Evolutionary conservation across 1,140 invertebrate genomes (phyloP).

Genomic region (Paraescarpia echinospica): DNA sequence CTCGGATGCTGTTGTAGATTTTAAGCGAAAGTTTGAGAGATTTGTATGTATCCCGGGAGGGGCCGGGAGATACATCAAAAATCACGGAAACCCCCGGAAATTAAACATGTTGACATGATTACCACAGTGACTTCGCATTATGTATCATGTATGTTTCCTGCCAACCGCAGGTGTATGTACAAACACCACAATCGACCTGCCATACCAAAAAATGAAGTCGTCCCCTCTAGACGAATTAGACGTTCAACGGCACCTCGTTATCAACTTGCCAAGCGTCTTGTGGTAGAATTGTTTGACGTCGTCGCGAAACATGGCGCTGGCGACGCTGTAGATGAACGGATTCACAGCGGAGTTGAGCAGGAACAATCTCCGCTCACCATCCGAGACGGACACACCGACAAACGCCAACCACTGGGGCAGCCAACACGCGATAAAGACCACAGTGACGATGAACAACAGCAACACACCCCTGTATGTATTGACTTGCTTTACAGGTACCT

Average conservation of each 20-base stretch:
- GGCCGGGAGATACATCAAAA: no score
- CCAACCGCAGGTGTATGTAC: no score
- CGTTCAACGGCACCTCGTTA: not conserved
- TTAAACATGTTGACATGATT: no score
- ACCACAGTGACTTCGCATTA: no score
- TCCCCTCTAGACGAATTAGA: not conserved
- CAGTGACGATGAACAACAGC: not conserved
- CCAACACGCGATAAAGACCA: not conserved
- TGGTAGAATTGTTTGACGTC: not conserved
- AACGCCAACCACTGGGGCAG: not conserved
- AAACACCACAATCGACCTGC: no score
- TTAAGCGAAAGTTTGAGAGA: no score
- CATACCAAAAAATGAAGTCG: not conserved
- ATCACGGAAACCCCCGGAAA: no score
- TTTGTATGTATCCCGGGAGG: no score
- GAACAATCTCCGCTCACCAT: not conserved
- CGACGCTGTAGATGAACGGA: not conserved
- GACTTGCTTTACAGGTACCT: not conserved
- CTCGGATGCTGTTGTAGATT: no score
- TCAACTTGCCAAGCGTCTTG: not conserved
- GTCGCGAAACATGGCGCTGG: not conserved
- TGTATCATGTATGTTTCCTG: no score
- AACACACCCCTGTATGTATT: not conserved
- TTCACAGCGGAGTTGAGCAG: not conserved
- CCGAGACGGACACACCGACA: not conserved